These are phyloP conservation scores for Pissodes strobi DNA, from an alignment of 1,140 invertebrate species.

Conservation along the genomic window DNA sequence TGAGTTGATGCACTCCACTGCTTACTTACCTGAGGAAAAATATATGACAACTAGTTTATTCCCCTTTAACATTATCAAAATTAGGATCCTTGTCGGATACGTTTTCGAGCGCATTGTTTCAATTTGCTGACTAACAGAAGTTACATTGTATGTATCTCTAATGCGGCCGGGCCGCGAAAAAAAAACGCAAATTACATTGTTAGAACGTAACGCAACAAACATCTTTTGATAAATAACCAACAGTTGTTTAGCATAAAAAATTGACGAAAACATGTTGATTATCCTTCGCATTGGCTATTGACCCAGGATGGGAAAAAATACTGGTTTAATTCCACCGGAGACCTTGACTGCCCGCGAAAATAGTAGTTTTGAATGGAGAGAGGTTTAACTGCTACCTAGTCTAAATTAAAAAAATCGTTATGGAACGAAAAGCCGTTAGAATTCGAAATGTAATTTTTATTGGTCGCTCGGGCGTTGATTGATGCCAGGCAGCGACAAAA, in stretches of 20 bases:
- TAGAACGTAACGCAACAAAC: background rate
- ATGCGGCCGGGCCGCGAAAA: no score
- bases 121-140: no score
- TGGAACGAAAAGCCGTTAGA: constrained; percentile 22
- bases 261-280: constrained; percentile 24
- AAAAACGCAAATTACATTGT: constrained; percentile 9
- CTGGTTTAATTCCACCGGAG: constrained; percentile 28
- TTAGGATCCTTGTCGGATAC: no score
- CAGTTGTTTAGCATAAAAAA: constrained; percentile 19
- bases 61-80: no score
- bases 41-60: no score
- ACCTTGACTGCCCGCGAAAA: constrained; percentile 32
- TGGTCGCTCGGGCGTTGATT: constrained; percentile 4
- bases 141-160: no score
- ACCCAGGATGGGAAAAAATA: constrained; percentile 35
- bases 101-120: no score
- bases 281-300: constrained; percentile 31
- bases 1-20: no score
- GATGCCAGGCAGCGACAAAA: background rate
- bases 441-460: constrained; percentile 19
- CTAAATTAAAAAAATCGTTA: constrained; percentile 23
- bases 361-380: constrained; percentile 26
- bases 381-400: constrained; percentile 9
- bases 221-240: constrained; percentile 17
- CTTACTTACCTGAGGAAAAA: no score